Conservation (phyloP, 2,113 vertebrate genomes). For the Carettochelys insculpta region DNA sequence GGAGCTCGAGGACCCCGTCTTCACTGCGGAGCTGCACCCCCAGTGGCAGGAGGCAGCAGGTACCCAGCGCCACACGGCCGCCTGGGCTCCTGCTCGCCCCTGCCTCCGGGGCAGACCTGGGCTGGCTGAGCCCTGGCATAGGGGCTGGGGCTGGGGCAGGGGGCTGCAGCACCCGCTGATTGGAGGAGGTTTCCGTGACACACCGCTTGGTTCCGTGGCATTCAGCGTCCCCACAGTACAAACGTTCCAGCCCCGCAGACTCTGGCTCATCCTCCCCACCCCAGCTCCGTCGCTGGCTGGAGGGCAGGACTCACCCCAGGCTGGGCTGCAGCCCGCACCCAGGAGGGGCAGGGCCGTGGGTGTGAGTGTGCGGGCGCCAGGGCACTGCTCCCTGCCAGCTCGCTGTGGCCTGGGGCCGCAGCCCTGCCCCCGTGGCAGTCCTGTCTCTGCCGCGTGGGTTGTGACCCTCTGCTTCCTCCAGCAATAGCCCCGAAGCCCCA, state of each 20-base stretch:
- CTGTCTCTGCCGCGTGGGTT: neutral
- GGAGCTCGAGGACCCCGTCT: conserved; percentile 93
- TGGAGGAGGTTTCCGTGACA: no score
- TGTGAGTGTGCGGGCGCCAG: neutral
- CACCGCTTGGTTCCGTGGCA: no score
- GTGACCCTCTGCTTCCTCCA: conserved; percentile 43
- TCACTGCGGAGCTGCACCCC: conserved; percentile 88
- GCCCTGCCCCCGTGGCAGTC: no score
- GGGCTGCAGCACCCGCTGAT: no score
- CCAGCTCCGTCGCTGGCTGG: neutral
- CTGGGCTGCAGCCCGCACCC: neutral
- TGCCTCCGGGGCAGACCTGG: no score
- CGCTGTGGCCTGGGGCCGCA: neutral
- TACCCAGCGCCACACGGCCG: conserved; percentile 51
- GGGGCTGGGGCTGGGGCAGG: no score
- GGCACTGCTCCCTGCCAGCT: neutral
- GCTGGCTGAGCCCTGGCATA: no score
- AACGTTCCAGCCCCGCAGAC: no score
- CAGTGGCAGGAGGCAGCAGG: conserved; percentile 94
- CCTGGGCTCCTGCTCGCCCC: neutral
- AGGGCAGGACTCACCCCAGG: accelerated
- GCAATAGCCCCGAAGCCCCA: conserved; percentile 81
- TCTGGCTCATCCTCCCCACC: no score
- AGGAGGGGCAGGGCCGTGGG: neutral
- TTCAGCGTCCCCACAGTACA: no score